Conservation (phyloP, 2,113 vertebrate species). For the Neogobius melanostomus region DNA sequence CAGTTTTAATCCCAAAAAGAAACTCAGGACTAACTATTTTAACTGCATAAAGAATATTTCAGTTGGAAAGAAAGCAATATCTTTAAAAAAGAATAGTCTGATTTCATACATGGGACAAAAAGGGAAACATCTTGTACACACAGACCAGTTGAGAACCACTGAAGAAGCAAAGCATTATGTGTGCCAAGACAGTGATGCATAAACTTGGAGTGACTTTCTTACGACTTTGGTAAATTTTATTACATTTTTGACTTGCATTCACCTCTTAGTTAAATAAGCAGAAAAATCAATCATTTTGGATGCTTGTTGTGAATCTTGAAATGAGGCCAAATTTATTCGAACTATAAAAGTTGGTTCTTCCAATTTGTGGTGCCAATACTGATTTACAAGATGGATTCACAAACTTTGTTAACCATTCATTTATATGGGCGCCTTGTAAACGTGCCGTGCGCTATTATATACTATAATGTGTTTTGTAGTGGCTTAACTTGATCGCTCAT, state of each 20-base stretch:
- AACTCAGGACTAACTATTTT: no score
- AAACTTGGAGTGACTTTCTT: conserved; percentile 16
- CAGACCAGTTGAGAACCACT: background rate
- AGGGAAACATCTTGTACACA: background rate
- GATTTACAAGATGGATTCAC: background rate
- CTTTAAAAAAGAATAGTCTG: background rate
- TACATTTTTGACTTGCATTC: background rate
- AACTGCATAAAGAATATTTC: no score
- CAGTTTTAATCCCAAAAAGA: no score
- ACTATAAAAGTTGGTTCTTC: conserved; percentile 3
- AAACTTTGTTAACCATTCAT: background rate
- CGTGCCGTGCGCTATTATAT: background rate
- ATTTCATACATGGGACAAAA: background rate
- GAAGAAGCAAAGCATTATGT: background rate
- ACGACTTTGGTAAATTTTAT: conserved; percentile 12
- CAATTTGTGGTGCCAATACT: conserved; percentile 36
- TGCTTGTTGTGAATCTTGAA: conserved; percentile 1
- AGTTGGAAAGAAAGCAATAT: no score
- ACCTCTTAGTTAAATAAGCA: conserved; percentile 13
- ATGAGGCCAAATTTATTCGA: conserved; percentile 5
- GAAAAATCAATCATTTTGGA: conserved; percentile 18
- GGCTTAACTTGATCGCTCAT: background rate
- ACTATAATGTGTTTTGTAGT: background rate
- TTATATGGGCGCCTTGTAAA: background rate
- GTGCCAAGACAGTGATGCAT: conserved; percentile 8